These are phyloP conservation scores for Peromyscus maniculatus DNA, from an alignment of 2,113 vertebrate genomes.

Conservation along the genomic window DNA sequence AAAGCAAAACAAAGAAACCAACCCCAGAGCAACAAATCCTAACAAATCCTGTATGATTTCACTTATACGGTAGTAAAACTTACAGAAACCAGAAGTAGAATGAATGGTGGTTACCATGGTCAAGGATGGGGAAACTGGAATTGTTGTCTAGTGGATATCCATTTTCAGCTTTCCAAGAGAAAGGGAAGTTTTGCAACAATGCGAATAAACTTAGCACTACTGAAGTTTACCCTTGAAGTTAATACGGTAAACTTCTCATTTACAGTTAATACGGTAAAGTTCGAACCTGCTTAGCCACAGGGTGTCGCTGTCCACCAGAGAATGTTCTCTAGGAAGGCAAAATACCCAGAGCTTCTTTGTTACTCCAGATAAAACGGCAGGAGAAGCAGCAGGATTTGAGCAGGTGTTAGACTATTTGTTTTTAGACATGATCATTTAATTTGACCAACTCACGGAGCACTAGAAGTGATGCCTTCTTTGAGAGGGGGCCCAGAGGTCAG, in stretches of 20 bases:
- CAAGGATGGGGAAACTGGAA: neutral
- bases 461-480: conserved; percentile 71
- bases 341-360: conserved; percentile 45
- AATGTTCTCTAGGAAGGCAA: conserved; percentile 35
- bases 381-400: conserved; percentile 59
- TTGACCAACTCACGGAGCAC: conserved; percentile 36
- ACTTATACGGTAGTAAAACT: neutral
- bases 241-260: neutral
- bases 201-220: neutral
- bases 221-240: conserved; percentile 12
- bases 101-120: neutral
- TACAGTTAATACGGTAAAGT: conserved; percentile 6
- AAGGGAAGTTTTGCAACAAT: conserved; percentile 17
- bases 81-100: neutral
- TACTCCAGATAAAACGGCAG: conserved; percentile 16
- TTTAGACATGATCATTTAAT: conserved; percentile 30
- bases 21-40: neutral
- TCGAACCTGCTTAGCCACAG: conserved; percentile 71
- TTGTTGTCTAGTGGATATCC: neutral
- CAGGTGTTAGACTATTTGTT: conserved; percentile 24
- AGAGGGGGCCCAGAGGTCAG: neutral
- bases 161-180: conserved; percentile 6
- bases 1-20: neutral
- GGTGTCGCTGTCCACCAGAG: conserved; percentile 81
- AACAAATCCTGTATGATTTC: neutral